Base-by-base conservation (phyloP, 2,888 invertebrate genomes). In the Erebia ligea region DNA sequence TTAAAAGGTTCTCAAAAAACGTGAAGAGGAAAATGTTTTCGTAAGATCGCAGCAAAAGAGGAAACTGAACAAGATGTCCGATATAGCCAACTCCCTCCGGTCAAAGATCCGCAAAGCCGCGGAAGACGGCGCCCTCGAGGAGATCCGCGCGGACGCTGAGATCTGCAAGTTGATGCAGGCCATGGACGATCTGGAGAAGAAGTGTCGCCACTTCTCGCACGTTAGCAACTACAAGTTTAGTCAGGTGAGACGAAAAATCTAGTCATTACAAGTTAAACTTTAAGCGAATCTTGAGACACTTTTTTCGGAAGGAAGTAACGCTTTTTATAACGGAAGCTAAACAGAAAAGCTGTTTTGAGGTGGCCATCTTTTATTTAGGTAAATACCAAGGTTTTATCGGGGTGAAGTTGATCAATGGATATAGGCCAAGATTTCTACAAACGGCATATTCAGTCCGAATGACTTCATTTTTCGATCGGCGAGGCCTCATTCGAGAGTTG, bases 11-110 rank as follows among this genome's bases (percentile, higher is more conserved):
- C 86, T 98, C 61, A 97, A 97, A 87, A 97, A 96, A 81, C 94
- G 98, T 2, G 98, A 98, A 85, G 97, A 98, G 77, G 98, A 98
- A 86, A 97, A 97, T 84, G 93, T 96, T 0, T 95, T 96, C 57
- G 95, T 97, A 8, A 95, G 96, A 80, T 96, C 96, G 64, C 96
- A 97, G 78, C 97, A 97, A 80, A 97, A 97, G 80, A 94, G 96
- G 10, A 94, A 95, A 76, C 93, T 97, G 6, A 96, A 96, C 77
- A 97, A 96, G 89, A 94, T 97, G 78, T 95, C 97, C 64, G 97
- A 98, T 82, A 85, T 94, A 0, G 95, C 97, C 1, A 96, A 95
- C 70, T 87, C 88, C 3, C 86, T 97, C 19, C 95, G 95, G 67
- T 90, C 94, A 19, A 95, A 95, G 82, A 95, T 96, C 68, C 89